phyloP scores from a whole-genome alignment of 2,888 invertebrate species.

The Microctonus hyperodae region DNA sequence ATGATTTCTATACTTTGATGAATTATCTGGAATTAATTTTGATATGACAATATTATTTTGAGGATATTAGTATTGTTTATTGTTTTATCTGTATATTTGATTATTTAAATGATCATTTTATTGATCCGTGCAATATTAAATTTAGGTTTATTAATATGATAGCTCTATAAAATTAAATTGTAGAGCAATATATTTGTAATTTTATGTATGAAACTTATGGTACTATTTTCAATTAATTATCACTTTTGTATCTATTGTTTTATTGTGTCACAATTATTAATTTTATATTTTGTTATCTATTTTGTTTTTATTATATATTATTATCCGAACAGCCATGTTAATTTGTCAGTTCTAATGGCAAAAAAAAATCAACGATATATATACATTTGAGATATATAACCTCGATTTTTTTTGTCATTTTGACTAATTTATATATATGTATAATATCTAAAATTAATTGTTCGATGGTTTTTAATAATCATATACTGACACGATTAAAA shows the following conservation, averaged over 20 bases:
- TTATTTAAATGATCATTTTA: constrained; percentile 1
- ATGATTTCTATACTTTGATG: not conserved
- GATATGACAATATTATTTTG: not conserved
- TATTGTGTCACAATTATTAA: not conserved
- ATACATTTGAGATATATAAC: not conserved
- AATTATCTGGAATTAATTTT: not conserved
- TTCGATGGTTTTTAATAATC: not conserved
- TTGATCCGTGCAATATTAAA: constrained; percentile 41
- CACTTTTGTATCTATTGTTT: not conserved
- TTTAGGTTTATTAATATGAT: constrained; percentile 25
- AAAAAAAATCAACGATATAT: not conserved
- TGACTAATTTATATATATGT: too few relatives aligned
- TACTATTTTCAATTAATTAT: not conserved
- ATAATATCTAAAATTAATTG: not conserved
- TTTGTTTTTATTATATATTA: not conserved
- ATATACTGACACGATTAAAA: not conserved
- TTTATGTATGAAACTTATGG: not conserved
- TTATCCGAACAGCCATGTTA: not conserved
- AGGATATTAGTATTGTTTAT: too few relatives aligned
- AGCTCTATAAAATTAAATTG: not conserved
- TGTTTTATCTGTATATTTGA: not conserved
- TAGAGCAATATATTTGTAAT: not conserved
- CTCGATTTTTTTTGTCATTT: not conserved
- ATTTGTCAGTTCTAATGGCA: not conserved
- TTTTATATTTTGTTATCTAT: not conserved